Conservation (phyloP, 35 echinoderm and acorn worm species). For the Anneissia japonica region DNA sequence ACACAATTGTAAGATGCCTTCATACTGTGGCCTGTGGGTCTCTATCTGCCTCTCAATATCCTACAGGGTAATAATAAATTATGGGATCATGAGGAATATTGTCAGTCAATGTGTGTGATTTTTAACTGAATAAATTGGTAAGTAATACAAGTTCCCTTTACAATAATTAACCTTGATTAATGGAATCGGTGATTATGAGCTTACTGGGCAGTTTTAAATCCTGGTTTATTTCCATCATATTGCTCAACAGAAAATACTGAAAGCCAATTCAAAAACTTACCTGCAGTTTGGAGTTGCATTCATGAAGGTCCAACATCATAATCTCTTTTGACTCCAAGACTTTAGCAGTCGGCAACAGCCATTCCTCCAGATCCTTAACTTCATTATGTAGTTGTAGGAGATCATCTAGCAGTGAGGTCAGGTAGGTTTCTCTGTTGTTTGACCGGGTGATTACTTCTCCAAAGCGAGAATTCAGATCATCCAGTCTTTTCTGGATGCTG, state of each 20-base stretch:
- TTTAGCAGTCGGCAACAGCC: slow-evolving; percentile 68
- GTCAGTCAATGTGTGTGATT: too few species aligned
- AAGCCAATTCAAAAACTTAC: slow-evolving; percentile 34
- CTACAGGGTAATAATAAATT: slow-evolving; percentile 21
- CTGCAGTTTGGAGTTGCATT: slow-evolving; percentile 74
- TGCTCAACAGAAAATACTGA: too few species aligned
- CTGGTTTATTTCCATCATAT: too few species aligned
- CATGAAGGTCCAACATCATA: slow-evolving; percentile 65
- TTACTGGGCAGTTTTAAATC: too few species aligned
- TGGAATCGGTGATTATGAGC: too few species aligned
- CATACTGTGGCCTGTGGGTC: slow-evolving; percentile 61
- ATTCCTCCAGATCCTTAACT: slow-evolving; percentile 73
- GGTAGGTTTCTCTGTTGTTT: slow-evolving; percentile 60
- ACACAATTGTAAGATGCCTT: slow-evolving; percentile 71
- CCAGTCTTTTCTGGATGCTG: slow-evolving; percentile 77
- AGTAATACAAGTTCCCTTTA: too few species aligned
- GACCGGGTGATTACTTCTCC: slow-evolving; percentile 65
- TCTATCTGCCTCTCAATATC: slow-evolving; percentile 80
- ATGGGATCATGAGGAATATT: too few species aligned
- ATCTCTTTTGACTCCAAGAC: slow-evolving; percentile 67
- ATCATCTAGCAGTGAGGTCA: slow-evolving; percentile 67
- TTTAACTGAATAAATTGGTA: too few species aligned
- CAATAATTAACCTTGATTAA: too few species aligned
- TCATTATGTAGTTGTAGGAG: slow-evolving; percentile 52
- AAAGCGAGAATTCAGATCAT: slow-evolving; percentile 90